Base-by-base conservation (phyloP, 2,888 invertebrate genomes). In the Dysmachus trigonus region DNA sequence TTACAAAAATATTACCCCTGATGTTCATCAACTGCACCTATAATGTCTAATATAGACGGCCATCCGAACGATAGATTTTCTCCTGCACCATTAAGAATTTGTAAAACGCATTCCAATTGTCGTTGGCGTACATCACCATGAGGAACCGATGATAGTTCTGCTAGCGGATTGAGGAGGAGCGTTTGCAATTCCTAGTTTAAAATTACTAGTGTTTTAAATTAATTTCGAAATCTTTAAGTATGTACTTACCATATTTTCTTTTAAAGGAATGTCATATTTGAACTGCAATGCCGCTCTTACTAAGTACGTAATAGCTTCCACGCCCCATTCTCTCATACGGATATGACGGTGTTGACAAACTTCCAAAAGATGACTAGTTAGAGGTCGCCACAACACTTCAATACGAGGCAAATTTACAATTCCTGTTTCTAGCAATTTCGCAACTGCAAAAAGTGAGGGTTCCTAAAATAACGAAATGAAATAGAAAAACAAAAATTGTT, bases 371-470 rank as follows among this genome's bases (percentile, higher is more conserved):
- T 99, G 99, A 91, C 97, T 97, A 0, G 98, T 98, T 85, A 99
- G 94, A 0, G 98, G 98, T 88, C 97, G 94, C 99, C 99, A 99
- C 89, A 98, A 94, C 0, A 98, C 97, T 92, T 98, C 97, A 72
- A 99, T 97, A 85, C 99, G 93, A 77, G 96, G 95, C 93, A 99
- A 94, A 92, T 99, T 99, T 0, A 98, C 98, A 87, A 98, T 92
- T 0, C 98, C 98, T 0, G 98, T 98, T 93, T 99, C 99, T n/a
- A 99, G 93, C n/a, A 99, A 93, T 92, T 99, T 99, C 2, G 99
- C 98, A 2, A 99, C 98, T 2, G 99, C 98, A 92, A 99, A 99
- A 86, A 99, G 92, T 0, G 98, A 99, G 0, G 99, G 99, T 90
- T 99, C 99, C 96, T 97, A 90, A 22, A 83, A 35, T 13, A 62